Evolutionary conservation across 1,140 invertebrate species (phyloP), one percentile per base, ranked within the genome.

Genomic region (Trichonephila clavata): DNA sequence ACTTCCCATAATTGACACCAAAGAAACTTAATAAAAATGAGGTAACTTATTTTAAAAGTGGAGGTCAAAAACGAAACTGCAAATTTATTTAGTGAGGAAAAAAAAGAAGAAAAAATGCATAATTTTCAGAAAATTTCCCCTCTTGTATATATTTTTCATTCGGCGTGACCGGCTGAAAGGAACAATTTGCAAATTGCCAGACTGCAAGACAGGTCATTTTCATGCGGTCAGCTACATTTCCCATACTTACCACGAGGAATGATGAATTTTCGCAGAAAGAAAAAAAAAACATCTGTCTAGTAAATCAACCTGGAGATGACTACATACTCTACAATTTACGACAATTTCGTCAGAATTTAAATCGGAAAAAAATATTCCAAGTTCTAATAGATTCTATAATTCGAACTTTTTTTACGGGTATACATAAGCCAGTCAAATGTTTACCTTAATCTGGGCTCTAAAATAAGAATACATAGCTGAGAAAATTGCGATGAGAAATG

Each of bases 141-240:
- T 77, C 27, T 68, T 63, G 21, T 68, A 39, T 39, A 68, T 88
- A 68, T 50, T 71, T 88, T 59, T 43, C 27, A 20, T 24, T 16
- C 39, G 27, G 24, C 86, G 86, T 71, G 86, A 88, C 86, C 43
- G 32, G 32, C 39, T 20, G 63, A 88, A 68, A 68, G 32, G 63
- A 68, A 71, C 63, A 88, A 88, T 71, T 88, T 88, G 86, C 63
- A 88, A 50, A 88, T 68, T 68, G 39, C 61, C 63, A 57, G 86
- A 50, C 50, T n/a, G 43, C 21, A 84, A 84, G 57, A 63, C 59
- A 27, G 84, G 84, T 61, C 27, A 63, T 32, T 61, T 86, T 59
- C 24, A n/a, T 86, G 83, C 83, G 83, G 83, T 86, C 83, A 86
- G 21, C 65, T 68, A 24, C 65, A 68, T 68, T 39, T 77, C 13